Percentiles rank a stretch among this genome's conserved stretches.
Evolutionary conservation across 2,113 vertebrate species (phyloP).

Genomic region (Romanogobio albipinnatus): DNA sequence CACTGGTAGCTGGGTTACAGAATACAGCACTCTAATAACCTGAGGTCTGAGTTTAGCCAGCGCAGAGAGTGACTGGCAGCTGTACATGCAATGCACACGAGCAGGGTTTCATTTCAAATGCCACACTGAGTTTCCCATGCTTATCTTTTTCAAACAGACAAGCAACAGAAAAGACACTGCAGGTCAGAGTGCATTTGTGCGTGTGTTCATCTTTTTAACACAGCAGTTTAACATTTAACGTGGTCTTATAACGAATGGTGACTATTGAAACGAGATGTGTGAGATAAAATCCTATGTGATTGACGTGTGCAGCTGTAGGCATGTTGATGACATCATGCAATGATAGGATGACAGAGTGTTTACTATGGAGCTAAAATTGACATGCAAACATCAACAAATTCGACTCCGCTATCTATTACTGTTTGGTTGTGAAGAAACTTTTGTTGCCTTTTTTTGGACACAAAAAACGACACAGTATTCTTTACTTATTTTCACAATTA

Average conservation of each 20-base stretch:
- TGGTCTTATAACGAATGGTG: background rate
- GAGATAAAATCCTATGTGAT: conserved; percentile 36
- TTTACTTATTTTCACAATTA: background rate
- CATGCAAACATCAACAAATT: conserved; percentile 15
- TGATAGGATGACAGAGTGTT: background rate
- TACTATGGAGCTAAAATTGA: background rate
- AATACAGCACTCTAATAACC: conserved; percentile 43
- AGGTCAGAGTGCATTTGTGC: conserved; percentile 23
- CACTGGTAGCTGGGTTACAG: conserved; percentile 17
- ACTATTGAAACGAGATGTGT: conserved; percentile 27
- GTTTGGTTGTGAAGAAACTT: background rate
- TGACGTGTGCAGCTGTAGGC: conserved; percentile 33
- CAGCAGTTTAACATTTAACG: background rate
- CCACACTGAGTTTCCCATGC: conserved; percentile 67
- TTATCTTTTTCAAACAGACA: background rate
- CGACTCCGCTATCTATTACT: background rate
- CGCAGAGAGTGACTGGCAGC: conserved; percentile 31
- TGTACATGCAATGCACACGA: conserved; percentile 1
- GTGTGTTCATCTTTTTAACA: conserved; percentile 22
- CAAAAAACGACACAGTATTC: background rate
- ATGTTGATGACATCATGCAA: background rate
- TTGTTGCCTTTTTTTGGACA: background rate
- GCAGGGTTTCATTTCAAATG: conserved; percentile 31
- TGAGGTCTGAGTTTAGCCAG: conserved; percentile 22
- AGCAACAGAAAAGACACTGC: background rate